phyloP scores from a whole-genome alignment of 1,140 invertebrate species.

The Conopomorpha cramerella region DNA sequence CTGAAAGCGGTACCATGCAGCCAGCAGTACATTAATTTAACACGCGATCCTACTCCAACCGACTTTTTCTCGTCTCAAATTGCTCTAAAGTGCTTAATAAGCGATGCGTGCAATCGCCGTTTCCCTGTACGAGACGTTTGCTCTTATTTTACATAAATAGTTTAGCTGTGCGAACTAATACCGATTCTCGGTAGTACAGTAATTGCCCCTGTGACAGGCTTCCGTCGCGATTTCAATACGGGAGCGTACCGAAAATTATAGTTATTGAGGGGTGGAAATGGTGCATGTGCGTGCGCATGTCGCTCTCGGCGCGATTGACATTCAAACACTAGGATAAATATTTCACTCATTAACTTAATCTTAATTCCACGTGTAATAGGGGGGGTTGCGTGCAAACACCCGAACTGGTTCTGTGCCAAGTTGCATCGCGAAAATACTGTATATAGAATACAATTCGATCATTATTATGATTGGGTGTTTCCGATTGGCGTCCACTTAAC shows the following conservation, averaged over 20 bases:
- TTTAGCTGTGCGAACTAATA: conserved; percentile 51
- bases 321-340: conserved; percentile 11
- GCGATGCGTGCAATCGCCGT: conserved; percentile 56
- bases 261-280: conserved; percentile 52
- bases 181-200: conserved; percentile 56
- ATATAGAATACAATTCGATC: too few species aligned
- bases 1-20: conserved; percentile 36
- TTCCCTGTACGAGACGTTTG: conserved; percentile 47
- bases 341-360: neutral
- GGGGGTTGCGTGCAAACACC: too few species aligned
- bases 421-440: too few species aligned
- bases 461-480: too few species aligned
- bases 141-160: conserved; percentile 60
- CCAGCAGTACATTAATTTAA: conserved; percentile 50
- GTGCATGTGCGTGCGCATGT: conserved; percentile 35
- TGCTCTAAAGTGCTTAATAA: conserved; percentile 60
- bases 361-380: too few species aligned
- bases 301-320: conserved; percentile 27
- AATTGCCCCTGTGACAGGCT: conserved; percentile 57
- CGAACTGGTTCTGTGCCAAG: too few species aligned
- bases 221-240: conserved; percentile 48
- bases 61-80: conserved; percentile 55
- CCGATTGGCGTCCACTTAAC: too few species aligned
- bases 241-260: conserved; percentile 43
- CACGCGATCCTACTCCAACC: conserved; percentile 40